A percentile compares a stretch with the other conserved stretches of the same genome.
phyloP scores from a whole-genome alignment of 2,113 vertebrate species.

The Pampusana beccarii region DNA sequence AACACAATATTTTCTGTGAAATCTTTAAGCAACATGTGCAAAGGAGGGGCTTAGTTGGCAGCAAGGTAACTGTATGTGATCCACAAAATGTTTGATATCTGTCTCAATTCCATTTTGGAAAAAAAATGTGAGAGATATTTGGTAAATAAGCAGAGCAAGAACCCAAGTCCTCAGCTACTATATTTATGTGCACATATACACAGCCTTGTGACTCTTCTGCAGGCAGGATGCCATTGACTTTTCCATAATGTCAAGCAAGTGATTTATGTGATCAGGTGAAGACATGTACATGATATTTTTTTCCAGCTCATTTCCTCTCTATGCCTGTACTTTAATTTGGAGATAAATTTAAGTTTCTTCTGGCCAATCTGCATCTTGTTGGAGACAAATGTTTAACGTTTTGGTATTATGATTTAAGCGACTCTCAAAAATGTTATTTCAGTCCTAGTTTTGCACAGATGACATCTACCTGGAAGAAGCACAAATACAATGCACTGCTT shows the following conservation, averaged over 20 bases:
- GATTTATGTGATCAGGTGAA: conserved; percentile 58
- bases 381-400: not conserved
- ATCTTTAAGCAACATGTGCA: not conserved
- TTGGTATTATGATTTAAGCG: not conserved
- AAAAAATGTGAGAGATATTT: not conserved
- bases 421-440: not conserved
- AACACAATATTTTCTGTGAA: not conserved
- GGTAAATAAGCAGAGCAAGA: not conserved
- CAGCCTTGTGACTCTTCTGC: not conserved
- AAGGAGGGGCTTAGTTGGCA: accelerated
- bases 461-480: not conserved
- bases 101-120: not conserved
- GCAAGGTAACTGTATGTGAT: not conserved
- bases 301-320: conserved; percentile 48
- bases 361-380: not conserved
- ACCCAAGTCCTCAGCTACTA: not conserved
- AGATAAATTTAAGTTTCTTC: not conserved
- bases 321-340: not conserved
- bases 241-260: conserved; percentile 3
- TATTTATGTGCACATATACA: conserved; percentile 16
- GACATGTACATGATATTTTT: conserved; percentile 36
- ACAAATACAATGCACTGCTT: not conserved
- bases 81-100: not conserved
- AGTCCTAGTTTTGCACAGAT: not conserved
- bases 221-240: conserved; percentile 37